Conservation (phyloP, 2,113 vertebrate genomes). For the Sceloporus tristichus region DNA sequence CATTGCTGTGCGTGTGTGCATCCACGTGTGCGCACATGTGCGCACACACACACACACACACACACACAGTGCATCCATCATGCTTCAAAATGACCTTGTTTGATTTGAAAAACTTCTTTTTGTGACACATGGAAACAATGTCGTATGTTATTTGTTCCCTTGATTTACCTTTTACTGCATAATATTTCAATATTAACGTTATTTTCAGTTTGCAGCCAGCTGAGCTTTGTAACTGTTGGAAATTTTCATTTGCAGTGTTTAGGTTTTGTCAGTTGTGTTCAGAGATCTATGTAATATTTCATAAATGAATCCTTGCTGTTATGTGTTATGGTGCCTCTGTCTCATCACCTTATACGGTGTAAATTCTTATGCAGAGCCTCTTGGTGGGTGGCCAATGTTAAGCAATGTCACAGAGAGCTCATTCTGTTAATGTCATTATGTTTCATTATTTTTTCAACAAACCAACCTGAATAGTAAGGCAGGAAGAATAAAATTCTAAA, state of each 20-base stretch:
- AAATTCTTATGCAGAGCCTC: constrained; percentile 57
- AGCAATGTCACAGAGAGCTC: constrained; percentile 62
- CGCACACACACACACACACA: not conserved
- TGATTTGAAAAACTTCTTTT: constrained; percentile 52
- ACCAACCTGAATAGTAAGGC: constrained; percentile 67
- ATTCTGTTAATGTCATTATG: constrained; percentile 71
- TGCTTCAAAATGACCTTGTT: constrained; percentile 35
- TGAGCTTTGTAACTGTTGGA: constrained; percentile 68
- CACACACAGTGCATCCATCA: constrained; percentile 9
- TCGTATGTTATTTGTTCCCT: constrained; percentile 67
- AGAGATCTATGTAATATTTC: constrained; percentile 65
- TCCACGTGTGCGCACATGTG: too few species aligned
- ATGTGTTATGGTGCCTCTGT: constrained; percentile 64
- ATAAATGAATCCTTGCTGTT: constrained; percentile 54
- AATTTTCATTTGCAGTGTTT: constrained; percentile 60
- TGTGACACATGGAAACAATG: constrained; percentile 61
- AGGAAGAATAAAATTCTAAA: constrained; percentile 30
- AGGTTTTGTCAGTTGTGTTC: constrained; percentile 58
- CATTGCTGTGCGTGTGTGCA: too few species aligned
- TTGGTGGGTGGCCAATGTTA: constrained; percentile 72
- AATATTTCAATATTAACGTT: constrained; percentile 71
- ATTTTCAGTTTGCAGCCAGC: constrained; percentile 67
- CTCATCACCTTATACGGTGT: constrained; percentile 74
- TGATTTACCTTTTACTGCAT: constrained; percentile 71
- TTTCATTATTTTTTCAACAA: constrained; percentile 76